Evolutionary conservation across 2,797 vertebrate genomes (phyloP).

Genomic region (Phoeniculus purpureus): DNA sequence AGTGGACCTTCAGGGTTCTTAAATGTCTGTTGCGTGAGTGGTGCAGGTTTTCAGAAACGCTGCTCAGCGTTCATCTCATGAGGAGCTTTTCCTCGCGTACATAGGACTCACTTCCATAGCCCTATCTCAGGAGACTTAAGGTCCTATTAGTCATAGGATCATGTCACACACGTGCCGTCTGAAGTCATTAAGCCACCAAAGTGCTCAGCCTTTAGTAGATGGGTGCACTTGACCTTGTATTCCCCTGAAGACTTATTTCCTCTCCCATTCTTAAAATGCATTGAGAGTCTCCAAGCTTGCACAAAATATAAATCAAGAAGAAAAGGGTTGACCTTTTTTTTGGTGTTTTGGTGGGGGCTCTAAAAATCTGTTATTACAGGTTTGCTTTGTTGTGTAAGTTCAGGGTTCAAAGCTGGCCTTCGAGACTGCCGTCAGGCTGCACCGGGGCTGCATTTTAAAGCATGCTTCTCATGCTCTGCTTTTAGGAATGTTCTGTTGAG

Average conservation of each 20-base stretch:
- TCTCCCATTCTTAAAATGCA: neutral
- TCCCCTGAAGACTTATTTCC: neutral
- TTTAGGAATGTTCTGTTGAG: neutral
- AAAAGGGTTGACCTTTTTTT: neutral
- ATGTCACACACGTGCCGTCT: rapidly evolving
- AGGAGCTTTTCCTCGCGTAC: rapidly evolving
- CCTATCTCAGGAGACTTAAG: neutral
- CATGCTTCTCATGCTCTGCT: neutral
- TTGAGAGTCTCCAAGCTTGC: neutral
- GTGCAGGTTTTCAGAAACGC: no score
- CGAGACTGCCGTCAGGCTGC: neutral
- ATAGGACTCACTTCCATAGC: neutral
- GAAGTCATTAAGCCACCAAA: neutral
- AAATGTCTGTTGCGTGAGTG: rapidly evolving
- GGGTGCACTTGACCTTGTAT: rapidly evolving
- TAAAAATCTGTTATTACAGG: neutral
- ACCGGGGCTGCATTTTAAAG: neutral
- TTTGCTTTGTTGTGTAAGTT: neutral
- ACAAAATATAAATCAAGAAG: neutral
- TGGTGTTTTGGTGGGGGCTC: rapidly evolving
- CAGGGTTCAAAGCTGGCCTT: neutral
- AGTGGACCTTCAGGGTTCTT: neutral
- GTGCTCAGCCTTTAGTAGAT: neutral
- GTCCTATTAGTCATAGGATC: neutral
- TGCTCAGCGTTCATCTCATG: neutral